Conservation (phyloP, 2,797 vertebrate genomes). For the Sylvilagus floridanus region DNA sequence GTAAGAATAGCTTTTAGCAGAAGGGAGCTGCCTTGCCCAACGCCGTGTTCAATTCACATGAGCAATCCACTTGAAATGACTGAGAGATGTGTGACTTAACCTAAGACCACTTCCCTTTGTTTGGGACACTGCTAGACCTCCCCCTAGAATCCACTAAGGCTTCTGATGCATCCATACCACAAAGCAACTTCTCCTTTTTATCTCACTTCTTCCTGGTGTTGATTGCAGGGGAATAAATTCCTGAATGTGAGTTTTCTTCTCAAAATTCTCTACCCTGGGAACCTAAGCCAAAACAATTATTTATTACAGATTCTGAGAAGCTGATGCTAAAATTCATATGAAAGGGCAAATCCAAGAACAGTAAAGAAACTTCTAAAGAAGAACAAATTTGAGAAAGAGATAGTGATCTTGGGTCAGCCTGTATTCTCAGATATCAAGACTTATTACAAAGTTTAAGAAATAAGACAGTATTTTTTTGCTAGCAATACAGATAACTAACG, state of each 20-base stretch:
- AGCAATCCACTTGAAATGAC: not conserved
- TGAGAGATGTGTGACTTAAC: not conserved
- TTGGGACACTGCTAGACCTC: not conserved
- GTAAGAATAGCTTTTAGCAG: not conserved
- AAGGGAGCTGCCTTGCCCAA: not conserved
- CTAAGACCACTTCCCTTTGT: not conserved
- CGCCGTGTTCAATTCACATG: not conserved
- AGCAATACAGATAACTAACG: not conserved
- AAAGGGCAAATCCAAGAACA: not conserved
- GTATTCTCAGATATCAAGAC: not conserved
- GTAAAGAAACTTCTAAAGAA: conserved; percentile 3
- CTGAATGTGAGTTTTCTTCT: not conserved
- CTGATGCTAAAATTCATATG: not conserved
- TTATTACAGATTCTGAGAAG: not conserved
- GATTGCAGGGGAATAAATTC: not conserved
- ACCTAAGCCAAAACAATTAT: not conserved
- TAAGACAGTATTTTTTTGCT: not conserved
- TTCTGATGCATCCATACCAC: not conserved
- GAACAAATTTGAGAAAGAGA: not conserved
- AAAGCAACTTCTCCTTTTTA: not conserved
- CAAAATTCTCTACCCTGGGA: not conserved
- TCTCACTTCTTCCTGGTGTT: not conserved
- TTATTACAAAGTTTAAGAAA: conserved; percentile 28
- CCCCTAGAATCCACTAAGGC: not conserved
- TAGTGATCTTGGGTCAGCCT: not conserved